These are phyloP conservation scores for Gymnodraco acuticeps DNA, from an alignment of 2,797 vertebrate species.

Conservation along the genomic window DNA sequence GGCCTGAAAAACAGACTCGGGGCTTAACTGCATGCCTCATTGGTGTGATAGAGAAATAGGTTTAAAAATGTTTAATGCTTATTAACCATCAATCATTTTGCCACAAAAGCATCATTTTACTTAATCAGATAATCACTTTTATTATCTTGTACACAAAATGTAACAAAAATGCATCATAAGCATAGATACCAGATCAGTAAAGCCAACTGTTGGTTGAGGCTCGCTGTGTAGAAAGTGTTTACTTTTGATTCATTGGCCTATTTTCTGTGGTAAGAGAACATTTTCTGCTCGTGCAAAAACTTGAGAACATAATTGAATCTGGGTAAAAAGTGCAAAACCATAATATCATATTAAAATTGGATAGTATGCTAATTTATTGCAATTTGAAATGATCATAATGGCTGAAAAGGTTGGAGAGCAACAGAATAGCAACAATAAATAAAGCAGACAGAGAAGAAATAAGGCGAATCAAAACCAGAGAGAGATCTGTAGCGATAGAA, in stretches of 20 bases:
- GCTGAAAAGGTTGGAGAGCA: constrained; percentile 7
- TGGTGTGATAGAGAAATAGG: background rate
- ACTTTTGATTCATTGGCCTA: background rate
- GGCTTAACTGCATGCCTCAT: background rate
- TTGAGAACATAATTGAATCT: constrained; percentile 21
- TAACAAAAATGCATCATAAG: background rate
- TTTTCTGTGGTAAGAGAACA: constrained; percentile 5
- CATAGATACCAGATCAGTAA: background rate
- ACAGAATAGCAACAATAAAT: constrained; percentile 15
- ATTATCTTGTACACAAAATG: background rate
- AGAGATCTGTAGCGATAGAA: constrained; percentile 22
- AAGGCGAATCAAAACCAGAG: constrained; percentile 26
- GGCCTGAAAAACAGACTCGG: too few relatives aligned
- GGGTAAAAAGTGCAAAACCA: constrained; percentile 14
- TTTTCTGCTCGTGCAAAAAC: background rate
- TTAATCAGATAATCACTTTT: background rate
- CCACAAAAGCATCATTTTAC: background rate
- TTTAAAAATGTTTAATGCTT: background rate
- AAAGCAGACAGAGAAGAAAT: background rate
- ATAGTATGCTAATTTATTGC: background rate
- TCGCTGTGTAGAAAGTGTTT: background rate
- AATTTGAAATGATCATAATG: background rate
- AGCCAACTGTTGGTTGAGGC: background rate
- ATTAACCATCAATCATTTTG: too few relatives aligned
- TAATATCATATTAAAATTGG: constrained; percentile 5